Evolutionary conservation across 2,113 vertebrate species (phyloP), one percentile per base, ranked within the genome.

Genomic region (Stictonetta naevosa): DNA sequence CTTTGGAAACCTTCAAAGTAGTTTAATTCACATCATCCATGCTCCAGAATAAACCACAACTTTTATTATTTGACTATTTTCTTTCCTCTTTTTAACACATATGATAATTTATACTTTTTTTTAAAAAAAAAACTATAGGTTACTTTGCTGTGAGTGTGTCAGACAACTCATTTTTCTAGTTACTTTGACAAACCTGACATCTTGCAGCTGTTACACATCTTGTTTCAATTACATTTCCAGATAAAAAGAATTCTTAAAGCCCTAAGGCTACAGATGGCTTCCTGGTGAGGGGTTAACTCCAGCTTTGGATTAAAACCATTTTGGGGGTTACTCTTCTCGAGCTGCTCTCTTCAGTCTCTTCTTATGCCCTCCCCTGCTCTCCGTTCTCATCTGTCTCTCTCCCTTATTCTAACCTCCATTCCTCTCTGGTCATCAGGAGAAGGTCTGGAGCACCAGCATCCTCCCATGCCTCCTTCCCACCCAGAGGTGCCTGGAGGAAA

Each of bases 211-310:
- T 95, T 95, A 88, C 93, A 95, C 88, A 96, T 95, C 81, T 96
- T 97, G 92, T 86, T 95, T 90, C 77, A 83, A 94, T 96, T 97
- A 94, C 62, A 67, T 52, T 38, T 95, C 90, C 46, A 96, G 90
- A 95, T 96, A 96, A 96, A 97, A 96, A 93, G 96, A 92, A 96
- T 97, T 96, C 93, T 95, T 92, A 96, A 82, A 89, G 71, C 22
- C 86, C 59, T 74, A 94, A 92, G 92, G 80, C 92, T 93, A 80
- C 95, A 96, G 92, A 96, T 93, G 94, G 92, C 93, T 96, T 96
- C 92, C 89, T 95, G 84, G 77, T 69, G 85, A 96, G 93, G 69
- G 92, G 95, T 93, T 95, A 96, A 97, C 62, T 84, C 66, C 83
- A 96, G 81, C 36, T 89, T 88, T 2, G 0, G 53, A 68, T 73